A percentile compares a stretch with the other conserved stretches of the same genome.
Evolutionary conservation across 2,797 vertebrate genomes (phyloP).

Genomic region (Tapirus indicus): DNA sequence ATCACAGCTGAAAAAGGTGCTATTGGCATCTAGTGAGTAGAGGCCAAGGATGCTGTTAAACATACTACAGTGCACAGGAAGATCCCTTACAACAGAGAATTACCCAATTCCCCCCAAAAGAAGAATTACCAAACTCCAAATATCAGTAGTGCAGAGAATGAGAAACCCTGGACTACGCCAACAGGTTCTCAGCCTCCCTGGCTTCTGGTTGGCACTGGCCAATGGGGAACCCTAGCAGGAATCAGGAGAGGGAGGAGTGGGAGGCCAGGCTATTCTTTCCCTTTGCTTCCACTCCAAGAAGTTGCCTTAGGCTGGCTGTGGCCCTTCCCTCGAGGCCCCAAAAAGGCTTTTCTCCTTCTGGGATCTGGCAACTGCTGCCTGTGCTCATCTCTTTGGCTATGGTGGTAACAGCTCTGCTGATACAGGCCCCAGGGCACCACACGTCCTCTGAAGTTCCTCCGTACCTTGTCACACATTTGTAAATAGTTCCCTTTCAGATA

Average conservation of each 20-base stretch:
- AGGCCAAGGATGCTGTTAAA: background rate
- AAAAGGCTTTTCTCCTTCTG: background rate
- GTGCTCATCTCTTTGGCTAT: background rate
- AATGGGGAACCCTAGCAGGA: background rate
- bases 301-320: background rate
- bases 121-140: background rate
- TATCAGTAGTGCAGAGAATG: background rate
- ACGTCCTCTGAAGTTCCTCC: background rate
- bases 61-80: background rate
- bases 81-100: background rate
- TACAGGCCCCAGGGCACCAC: background rate
- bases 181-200: background rate
- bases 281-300: background rate
- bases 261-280: background rate
- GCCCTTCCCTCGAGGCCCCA: background rate
- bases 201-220: background rate
- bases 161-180: background rate
- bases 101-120: background rate
- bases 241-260: background rate
- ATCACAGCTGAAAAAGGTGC: background rate
- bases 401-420: background rate
- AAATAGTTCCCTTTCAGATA: slow-evolving; percentile 46
- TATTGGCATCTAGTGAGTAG: background rate
- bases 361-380: background rate
- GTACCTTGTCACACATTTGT: background rate